phyloP scores from a whole-genome alignment of 2,113 vertebrate species.

The Phalacrocorax carbo region DNA sequence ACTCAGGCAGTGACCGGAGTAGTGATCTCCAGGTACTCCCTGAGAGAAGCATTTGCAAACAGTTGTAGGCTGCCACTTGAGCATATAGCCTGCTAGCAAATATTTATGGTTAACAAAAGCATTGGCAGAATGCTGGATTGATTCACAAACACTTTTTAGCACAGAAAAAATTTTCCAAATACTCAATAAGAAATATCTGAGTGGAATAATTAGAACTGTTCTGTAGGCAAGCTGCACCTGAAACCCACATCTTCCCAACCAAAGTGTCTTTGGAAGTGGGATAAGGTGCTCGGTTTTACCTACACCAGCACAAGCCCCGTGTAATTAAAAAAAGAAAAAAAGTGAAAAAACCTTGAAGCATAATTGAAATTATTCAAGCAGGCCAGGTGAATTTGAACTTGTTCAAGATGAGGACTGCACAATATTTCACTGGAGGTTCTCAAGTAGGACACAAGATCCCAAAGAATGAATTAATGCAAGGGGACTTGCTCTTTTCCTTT shows the following conservation, averaged over 20 bases:
- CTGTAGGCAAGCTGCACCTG: background rate
- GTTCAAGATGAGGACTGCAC: background rate
- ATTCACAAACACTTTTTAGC: background rate
- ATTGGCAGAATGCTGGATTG: background rate
- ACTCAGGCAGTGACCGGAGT: background rate
- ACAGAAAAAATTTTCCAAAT: background rate
- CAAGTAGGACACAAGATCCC: background rate
- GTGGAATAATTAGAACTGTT: background rate
- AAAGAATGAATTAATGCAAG: background rate
- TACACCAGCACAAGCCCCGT: background rate
- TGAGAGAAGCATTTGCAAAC: background rate
- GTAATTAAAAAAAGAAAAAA: background rate
- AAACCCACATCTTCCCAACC: background rate
- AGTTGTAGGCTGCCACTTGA: background rate
- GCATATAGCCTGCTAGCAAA: background rate
- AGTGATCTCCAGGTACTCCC: background rate
- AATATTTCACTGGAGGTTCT: background rate
- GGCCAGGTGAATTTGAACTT: background rate
- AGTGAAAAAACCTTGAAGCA: background rate
- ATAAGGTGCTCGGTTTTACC: background rate
- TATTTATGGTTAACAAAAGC: conserved; percentile 10
- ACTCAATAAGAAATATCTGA: background rate
- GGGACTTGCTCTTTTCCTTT: background rate
- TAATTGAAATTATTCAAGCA: background rate
- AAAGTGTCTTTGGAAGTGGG: background rate